Conservation (phyloP, 23 tunicate species). For the Botrylloides violaceus region DNA sequence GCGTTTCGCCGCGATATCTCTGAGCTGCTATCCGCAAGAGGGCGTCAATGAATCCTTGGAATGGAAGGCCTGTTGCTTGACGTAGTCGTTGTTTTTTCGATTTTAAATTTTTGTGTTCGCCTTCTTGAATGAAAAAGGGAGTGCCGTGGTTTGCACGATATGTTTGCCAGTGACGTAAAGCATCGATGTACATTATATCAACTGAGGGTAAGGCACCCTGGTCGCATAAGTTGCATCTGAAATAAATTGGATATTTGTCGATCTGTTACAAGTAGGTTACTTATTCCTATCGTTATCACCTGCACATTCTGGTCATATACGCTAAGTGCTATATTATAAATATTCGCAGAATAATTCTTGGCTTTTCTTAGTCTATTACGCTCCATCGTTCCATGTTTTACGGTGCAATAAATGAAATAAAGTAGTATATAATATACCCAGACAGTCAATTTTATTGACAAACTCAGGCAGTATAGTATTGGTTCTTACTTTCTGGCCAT, state of each 20-base stretch:
- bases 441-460: too few relatives aligned
- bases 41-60: conserved; percentile 90
- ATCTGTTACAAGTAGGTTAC: too few relatives aligned
- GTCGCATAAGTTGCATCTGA: conserved; percentile 65
- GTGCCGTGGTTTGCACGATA: conserved; percentile 27
- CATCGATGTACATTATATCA: conserved; percentile 85
- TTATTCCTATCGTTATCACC: too few relatives aligned
- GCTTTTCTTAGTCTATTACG: too few relatives aligned
- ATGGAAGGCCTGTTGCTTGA: conserved; percentile 59
- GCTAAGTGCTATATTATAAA: too few relatives aligned
- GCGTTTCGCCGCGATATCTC: conserved; percentile 45
- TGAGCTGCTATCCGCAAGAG: conserved; percentile 58
- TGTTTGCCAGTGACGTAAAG: conserved; percentile 76
- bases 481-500: conserved; percentile 58
- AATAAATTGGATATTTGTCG: too few relatives aligned
- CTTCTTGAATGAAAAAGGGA: conserved; percentile 42
- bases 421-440: too few relatives aligned
- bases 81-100: conserved; percentile 1
- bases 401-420: too few relatives aligned
- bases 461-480: too few relatives aligned
- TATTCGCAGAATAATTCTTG: too few relatives aligned
- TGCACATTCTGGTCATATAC: too few relatives aligned
- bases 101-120: conserved; percentile 22
- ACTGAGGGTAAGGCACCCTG: conserved; percentile 69
- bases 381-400: too few relatives aligned